phyloP scores from a whole-genome alignment of 1,140 invertebrate genomes.

The Zaprionus vittiger region DNA sequence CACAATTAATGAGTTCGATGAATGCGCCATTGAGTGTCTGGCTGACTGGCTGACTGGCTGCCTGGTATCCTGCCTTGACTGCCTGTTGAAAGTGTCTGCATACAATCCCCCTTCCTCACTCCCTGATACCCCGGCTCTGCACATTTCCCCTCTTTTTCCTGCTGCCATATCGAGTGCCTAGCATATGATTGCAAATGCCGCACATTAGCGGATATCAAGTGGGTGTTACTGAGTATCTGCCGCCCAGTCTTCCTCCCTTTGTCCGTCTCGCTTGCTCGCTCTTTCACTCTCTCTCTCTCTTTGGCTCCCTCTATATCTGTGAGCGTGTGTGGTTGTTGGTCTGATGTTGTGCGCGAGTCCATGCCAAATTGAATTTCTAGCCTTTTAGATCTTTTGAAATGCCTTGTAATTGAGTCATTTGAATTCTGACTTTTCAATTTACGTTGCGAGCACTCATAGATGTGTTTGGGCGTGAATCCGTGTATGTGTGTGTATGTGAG shows the following conservation, averaged over 20 bases:
- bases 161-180: constrained; percentile 50
- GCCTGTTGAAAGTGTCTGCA: constrained; percentile 34
- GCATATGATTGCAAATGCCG: constrained; percentile 82
- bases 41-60: constrained; percentile 40
- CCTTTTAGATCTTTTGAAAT: constrained; percentile 81
- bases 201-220: constrained; percentile 83
- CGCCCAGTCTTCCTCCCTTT: constrained; percentile 9
- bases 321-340: constrained; percentile 30
- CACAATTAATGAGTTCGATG: constrained; percentile 83
- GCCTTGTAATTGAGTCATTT: constrained; percentile 79
- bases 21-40: constrained; percentile 61
- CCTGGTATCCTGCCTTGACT: constrained; percentile 38
- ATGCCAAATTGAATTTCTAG: constrained; percentile 81
- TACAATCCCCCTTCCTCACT: not conserved
- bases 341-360: constrained; percentile 57
- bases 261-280: constrained; percentile 6
- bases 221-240: constrained; percentile 77
- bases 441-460: constrained; percentile 36
- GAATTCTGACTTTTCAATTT: constrained; percentile 82
- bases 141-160: constrained; percentile 11
- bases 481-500: constrained; percentile 4
- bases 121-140: not conserved
- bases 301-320: constrained; percentile 10
- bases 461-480: constrained; percentile 11
- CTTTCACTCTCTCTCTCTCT: constrained; percentile 34